Percentiles rank a stretch among this genome's conserved stretches.
These are phyloP conservation scores for Cryptophagus acutangulus DNA, from an alignment of 2,888 invertebrate genomes.

Conservation along the genomic window DNA sequence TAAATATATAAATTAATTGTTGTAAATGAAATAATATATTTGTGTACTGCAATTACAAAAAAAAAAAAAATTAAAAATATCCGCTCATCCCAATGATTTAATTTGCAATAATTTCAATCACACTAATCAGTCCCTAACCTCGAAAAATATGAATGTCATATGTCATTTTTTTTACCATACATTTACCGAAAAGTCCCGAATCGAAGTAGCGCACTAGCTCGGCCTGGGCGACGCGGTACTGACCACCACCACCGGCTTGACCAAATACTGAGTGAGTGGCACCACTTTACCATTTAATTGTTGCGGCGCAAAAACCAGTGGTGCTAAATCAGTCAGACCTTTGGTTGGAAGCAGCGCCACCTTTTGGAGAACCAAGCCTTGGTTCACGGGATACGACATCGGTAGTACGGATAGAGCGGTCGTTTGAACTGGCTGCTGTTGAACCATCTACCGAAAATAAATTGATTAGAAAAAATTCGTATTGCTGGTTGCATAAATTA, in stretches of 20 bases:
- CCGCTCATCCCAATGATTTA: too few species aligned
- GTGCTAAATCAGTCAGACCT: constrained; percentile 60
- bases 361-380: constrained; percentile 51
- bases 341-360: constrained; percentile 43
- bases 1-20: too few species aligned
- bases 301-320: constrained; percentile 60
- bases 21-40: too few species aligned
- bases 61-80: too few species aligned
- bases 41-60: too few species aligned
- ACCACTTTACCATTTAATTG: constrained; percentile 61
- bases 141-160: background rate
- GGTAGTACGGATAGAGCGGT: constrained; percentile 44
- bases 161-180: background rate
- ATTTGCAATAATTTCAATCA: constrained; percentile 2
- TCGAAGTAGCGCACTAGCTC: constrained; percentile 25
- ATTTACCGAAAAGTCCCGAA: background rate
- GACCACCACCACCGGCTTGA: constrained; percentile 67
- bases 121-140: constrained; percentile 2
- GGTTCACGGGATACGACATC: constrained; percentile 42
- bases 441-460: too few species aligned
- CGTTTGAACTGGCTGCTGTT: constrained; percentile 41
- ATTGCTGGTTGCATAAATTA: constrained; percentile 20
- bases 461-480: too few species aligned
- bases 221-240: constrained; percentile 45
- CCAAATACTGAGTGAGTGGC: constrained; percentile 63